phyloP scores from a whole-genome alignment of 2,113 vertebrate species.

The Lathamus discolor region DNA sequence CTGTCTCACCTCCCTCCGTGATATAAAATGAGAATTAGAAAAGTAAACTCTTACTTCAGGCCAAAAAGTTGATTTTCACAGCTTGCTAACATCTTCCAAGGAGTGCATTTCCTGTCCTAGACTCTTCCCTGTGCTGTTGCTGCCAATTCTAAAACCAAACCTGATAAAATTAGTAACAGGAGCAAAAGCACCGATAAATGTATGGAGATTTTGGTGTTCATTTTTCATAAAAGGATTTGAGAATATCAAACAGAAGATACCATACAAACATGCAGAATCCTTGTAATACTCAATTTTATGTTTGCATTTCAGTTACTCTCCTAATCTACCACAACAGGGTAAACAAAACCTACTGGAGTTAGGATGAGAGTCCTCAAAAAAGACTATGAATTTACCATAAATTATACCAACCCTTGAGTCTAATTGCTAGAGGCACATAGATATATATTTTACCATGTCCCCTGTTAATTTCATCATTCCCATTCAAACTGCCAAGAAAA shows the following conservation, averaged over 20 bases:
- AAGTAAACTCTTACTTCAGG: slow-evolving; percentile 40
- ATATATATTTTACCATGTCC: background rate
- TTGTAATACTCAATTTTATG: background rate
- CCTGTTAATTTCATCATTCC: background rate
- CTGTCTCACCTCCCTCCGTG: slow-evolving; percentile 38
- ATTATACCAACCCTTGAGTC: background rate
- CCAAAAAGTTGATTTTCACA: slow-evolving; percentile 40
- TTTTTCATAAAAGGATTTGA: background rate
- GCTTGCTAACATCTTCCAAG: background rate
- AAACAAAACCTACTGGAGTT: background rate
- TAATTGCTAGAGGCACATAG: background rate
- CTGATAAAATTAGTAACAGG: background rate
- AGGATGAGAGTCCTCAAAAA: background rate
- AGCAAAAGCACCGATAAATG: background rate
- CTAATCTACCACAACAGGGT: background rate
- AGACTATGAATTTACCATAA: background rate
- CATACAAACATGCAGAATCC: background rate
- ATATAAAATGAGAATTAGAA: slow-evolving; percentile 50
- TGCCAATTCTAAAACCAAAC: background rate
- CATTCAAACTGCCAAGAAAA: background rate
- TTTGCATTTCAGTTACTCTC: background rate
- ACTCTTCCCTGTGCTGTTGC: background rate
- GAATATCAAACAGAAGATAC: background rate
- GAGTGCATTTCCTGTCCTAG: background rate
- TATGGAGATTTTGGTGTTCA: background rate